Conservation (phyloP, 2,888 invertebrate genomes). For the Meteorus cinctellus region DNA sequence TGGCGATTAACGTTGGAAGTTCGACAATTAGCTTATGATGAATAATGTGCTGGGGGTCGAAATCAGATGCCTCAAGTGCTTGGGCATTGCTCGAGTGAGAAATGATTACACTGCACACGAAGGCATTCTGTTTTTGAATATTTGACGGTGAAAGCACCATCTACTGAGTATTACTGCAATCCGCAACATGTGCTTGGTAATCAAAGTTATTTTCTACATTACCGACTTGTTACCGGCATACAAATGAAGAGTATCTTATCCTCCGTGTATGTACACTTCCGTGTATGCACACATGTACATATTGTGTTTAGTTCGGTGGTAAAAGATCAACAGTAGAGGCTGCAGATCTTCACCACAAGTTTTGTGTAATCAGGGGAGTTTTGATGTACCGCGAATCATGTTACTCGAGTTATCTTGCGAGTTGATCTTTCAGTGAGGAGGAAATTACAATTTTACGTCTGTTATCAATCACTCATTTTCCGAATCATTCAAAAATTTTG, state of each 20-base stretch:
- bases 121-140: background rate
- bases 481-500: no score
- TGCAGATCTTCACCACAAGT: slow-evolving; percentile 41
- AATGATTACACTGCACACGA: background rate
- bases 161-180: background rate
- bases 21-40: no score
- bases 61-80: no score
- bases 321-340: slow-evolving; percentile 41
- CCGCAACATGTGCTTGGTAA: background rate
- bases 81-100: no score
- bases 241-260: slow-evolving; percentile 23
- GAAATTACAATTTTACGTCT: background rate
- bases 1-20: no score
- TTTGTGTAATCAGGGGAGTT: slow-evolving; percentile 21
- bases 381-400: no score
- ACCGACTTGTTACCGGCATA: slow-evolving; percentile 54
- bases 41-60: no score
- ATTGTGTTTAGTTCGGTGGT: background rate
- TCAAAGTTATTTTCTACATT: slow-evolving; percentile 41
- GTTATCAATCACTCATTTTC: background rate
- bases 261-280: background rate
- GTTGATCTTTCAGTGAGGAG: background rate
- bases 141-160: slow-evolving; percentile 8
- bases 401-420: slow-evolving; percentile 25
- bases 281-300: background rate